Conservation (phyloP, 1,140 invertebrate genomes). For the Lordiphosa collinella region DNA sequence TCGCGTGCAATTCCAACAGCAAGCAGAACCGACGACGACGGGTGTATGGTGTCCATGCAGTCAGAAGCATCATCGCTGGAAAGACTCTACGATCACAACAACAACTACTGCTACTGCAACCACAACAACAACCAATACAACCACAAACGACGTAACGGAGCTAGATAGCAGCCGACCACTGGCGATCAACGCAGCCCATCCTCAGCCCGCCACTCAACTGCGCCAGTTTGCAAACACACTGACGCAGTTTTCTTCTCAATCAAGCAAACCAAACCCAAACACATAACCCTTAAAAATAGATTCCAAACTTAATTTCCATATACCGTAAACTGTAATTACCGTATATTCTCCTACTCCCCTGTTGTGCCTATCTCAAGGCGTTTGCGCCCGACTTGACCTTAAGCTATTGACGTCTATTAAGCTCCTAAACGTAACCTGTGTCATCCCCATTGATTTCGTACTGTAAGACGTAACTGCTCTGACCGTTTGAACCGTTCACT, state of each 20-base stretch:
- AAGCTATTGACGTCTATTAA: conserved; percentile 70
- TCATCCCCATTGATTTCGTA: conserved; percentile 69
- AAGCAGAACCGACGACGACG: conserved; percentile 17
- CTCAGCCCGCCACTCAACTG: conserved; percentile 71
- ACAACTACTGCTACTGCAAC: background rate
- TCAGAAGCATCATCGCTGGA: conserved; percentile 60
- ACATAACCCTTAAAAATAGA: conserved; percentile 31
- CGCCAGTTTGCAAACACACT: conserved; percentile 46
- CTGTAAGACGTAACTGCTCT: conserved; percentile 38
- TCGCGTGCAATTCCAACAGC: conserved; percentile 26
- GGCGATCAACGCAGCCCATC: conserved; percentile 74
- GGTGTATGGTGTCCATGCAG: conserved; percentile 25
- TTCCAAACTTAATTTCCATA: no score
- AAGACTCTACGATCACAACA: conserved; percentile 12
- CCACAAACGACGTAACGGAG: conserved; percentile 65
- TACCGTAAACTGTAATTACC: conserved; percentile 44
- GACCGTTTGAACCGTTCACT: conserved; percentile 55
- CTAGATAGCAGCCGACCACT: conserved; percentile 68
- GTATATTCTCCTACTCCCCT: conserved; percentile 54
- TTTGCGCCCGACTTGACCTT: conserved; percentile 46
- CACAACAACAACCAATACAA: conserved; percentile 9
- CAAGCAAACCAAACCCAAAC: conserved; percentile 35
- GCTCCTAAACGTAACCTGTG: conserved; percentile 77
- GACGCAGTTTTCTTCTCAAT: conserved; percentile 55
- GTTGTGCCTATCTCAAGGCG: conserved; percentile 66